Base-by-base conservation (phyloP, 2,797 vertebrate genomes). In the Limosa lapponica region DNA sequence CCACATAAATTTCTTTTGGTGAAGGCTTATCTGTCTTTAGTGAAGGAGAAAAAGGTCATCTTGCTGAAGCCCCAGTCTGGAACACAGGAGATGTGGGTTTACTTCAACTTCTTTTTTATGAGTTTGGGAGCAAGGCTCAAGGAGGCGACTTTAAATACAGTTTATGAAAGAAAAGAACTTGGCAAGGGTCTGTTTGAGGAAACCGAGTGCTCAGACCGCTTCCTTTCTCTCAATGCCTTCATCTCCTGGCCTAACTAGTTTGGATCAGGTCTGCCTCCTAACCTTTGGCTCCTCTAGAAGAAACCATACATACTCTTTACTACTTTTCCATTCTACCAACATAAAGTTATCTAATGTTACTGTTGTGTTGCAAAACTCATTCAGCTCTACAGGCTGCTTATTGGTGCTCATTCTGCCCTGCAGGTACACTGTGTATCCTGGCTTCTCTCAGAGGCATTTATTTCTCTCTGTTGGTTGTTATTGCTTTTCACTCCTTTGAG, bases 181-280 rank as follows among this genome's bases (percentile, higher is more conserved):
- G 20, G 11, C 10, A n/a, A 59, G 20, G 8, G 6, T 39, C 12
- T 39, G 4, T 57, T 54, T 70, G 48, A 81, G 11, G 24, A 81
- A 86, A 78, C 20, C 0, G 1, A 49, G 5, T 13, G 3, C 16
- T 82, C 16, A 49, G 6, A 37, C 6, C 2, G 2, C 8, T 4
- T 73, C 44, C 61, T 43, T 72, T 43, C 9, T 59, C 20, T 52
- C 14, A 7, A 0, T n/a, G 27, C 20, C 8, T 59, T 87, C 7
- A 10, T 59, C 27, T 74, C 46, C 30, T 24, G 18, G 11, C 6
- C 43, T 34, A 36, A 37, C 6, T 58, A 34, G 8, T 65, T 80
- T 36, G 15, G 20, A 43, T 54, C 25, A 49, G 44, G 6, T 72
- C 28, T 87, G 34, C 20, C 23, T 65, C 23, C 20, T 65, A 70